A percentile compares a stretch with the other conserved stretches of the same genome.
phyloP scores from a whole-genome alignment of 2,113 vertebrate species.

The Fulica atra region DNA sequence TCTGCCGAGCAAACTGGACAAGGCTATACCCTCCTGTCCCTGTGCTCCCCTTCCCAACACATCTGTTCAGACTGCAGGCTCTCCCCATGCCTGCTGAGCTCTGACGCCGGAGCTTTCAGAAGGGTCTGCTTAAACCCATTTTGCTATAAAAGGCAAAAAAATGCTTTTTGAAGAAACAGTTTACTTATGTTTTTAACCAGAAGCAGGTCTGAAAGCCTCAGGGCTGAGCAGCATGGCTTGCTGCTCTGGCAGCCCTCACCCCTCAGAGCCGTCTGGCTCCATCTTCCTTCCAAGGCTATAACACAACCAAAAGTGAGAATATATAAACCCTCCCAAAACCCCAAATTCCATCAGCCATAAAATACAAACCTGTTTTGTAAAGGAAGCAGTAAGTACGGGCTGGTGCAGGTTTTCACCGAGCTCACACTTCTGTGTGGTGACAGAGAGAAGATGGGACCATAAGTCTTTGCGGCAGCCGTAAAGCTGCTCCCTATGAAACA shows the following conservation, averaged over 20 bases:
- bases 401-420: background rate
- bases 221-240: background rate
- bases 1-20: background rate
- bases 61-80: background rate
- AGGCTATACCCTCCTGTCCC: background rate
- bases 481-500: background rate
- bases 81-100: background rate
- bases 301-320: background rate
- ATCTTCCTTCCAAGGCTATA: background rate
- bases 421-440: accelerated
- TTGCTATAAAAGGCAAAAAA: background rate
- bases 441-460: background rate
- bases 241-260: background rate
- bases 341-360: background rate
- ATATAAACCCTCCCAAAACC: background rate
- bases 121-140: background rate
- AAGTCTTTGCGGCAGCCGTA: background rate
- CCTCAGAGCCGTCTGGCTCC: background rate
- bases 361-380: background rate
- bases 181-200: background rate
- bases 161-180: background rate
- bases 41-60: accelerated
- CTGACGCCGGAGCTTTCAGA: background rate
- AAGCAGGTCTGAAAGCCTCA: accelerated
- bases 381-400: accelerated